A percentile compares a stretch with the other conserved stretches of the same genome.
Conservation (phyloP, 2,888 invertebrate species). For the Diadegma fenestrale region DNA sequence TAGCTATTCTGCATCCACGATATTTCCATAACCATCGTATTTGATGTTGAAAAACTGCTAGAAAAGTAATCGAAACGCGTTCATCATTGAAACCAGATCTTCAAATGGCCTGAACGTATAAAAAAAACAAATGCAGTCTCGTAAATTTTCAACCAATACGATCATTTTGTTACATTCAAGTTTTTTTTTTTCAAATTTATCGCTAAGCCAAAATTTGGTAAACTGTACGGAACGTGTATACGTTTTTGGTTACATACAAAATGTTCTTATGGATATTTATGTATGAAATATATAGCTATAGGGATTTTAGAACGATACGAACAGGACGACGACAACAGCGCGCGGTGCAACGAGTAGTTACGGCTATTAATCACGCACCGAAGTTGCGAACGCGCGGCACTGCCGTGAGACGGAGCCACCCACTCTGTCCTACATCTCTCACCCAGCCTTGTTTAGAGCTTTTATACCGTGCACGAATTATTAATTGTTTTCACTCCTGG, state of each 20-base stretch:
- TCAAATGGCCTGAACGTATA: not conserved
- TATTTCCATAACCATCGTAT: not conserved
- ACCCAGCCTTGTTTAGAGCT: conserved; percentile 24
- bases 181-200: not conserved
- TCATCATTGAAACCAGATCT: not conserved
- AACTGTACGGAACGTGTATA: not conserved
- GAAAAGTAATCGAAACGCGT: not conserved
- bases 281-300: conserved; percentile 14
- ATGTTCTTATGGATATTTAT: not conserved
- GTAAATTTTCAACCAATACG: too few relatives aligned
- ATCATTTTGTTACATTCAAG: not conserved
- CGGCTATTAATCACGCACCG: conserved; percentile 59
- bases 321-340: conserved; percentile 45
- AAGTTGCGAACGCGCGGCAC: conserved; percentile 23
- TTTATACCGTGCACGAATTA: conserved; percentile 25
- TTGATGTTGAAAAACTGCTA: not conserved
- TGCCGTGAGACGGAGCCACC: conserved; percentile 4
- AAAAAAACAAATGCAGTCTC: not conserved
- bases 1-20: not conserved
- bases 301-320: conserved; percentile 28
- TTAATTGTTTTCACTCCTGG: conserved; percentile 38
- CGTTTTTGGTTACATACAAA: not conserved
- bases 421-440: conserved; percentile 28
- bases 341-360: conserved; percentile 55
- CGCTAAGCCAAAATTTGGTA: not conserved